These are phyloP conservation scores for Chitala chitala DNA, from an alignment of 2,113 vertebrate genomes.

Conservation along the genomic window DNA sequence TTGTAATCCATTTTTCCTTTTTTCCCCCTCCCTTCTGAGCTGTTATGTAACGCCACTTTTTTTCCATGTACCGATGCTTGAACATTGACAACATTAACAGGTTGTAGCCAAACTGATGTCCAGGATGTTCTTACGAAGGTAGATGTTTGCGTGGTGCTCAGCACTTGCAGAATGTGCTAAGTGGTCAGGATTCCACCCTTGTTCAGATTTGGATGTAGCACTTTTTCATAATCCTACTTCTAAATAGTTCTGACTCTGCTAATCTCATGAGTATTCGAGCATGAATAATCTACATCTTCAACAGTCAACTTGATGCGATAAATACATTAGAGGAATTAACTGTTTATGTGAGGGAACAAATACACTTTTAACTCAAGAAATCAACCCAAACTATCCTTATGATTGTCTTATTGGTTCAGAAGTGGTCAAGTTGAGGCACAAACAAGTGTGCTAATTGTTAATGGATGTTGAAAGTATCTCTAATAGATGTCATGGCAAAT, in stretches of 20 bases:
- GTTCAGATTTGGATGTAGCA: background rate
- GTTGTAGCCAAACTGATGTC: background rate
- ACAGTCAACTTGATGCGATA: conserved; percentile 16
- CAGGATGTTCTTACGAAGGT: background rate
- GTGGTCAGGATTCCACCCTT: background rate
- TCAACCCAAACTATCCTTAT: conserved; percentile 17
- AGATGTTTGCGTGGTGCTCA: background rate
- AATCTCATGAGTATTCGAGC: background rate
- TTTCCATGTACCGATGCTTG: background rate
- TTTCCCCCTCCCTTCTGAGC: background rate
- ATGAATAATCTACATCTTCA: background rate
- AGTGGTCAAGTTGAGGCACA: conserved; percentile 52
- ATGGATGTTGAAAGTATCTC: conserved; percentile 43
- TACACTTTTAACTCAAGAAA: conserved; percentile 14
- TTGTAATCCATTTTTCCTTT: conserved; percentile 17
- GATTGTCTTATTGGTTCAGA: conserved; percentile 38
- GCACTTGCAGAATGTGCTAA: background rate
- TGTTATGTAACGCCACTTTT: background rate
- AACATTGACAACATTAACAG: background rate
- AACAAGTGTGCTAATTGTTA: conserved; percentile 44
- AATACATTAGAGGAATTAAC: conserved; percentile 16
- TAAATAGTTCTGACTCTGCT: background rate
- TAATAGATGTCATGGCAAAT: conserved; percentile 49
- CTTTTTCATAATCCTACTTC: background rate
- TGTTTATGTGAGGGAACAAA: conserved; percentile 17